Evolutionary conservation across 2,888 invertebrate genomes (phyloP).

Genomic region (Nemapogon koenigi): DNA sequence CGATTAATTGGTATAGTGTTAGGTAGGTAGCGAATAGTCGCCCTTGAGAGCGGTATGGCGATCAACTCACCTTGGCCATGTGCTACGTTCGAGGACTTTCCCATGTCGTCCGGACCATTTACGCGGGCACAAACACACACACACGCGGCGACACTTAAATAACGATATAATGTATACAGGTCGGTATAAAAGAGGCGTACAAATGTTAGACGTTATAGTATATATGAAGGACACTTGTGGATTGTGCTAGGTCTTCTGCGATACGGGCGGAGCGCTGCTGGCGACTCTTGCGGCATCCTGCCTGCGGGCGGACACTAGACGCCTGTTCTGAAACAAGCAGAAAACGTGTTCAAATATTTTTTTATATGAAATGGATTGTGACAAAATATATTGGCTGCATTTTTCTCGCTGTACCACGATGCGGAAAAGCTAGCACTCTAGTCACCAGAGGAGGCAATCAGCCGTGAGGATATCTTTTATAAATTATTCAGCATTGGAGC

Average conservation of each 20-base stretch:
- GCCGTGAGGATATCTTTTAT: too few relatives aligned
- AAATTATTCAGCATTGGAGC: too few relatives aligned
- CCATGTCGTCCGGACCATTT: conserved; percentile 65
- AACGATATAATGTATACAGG: conserved; percentile 49
- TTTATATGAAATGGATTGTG: too few relatives aligned
- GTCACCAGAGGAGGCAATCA: too few relatives aligned
- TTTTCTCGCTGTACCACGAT: too few relatives aligned
- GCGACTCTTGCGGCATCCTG: conserved; percentile 64
- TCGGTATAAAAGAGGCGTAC: conserved; percentile 60
- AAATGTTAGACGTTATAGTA: conserved; percentile 59
- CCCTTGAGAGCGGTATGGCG: conserved; percentile 34
- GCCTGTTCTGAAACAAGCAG: conserved; percentile 47
- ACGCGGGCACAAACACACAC: conserved; percentile 51
- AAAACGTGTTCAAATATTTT: too few relatives aligned
- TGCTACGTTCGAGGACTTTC: conserved; percentile 66
- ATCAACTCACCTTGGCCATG: conserved; percentile 61
- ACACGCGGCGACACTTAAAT: conserved; percentile 45
- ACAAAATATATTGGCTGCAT: too few relatives aligned
- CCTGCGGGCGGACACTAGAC: conserved; percentile 26
- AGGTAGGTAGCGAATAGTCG: conserved; percentile 13
- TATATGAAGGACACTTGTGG: conserved; percentile 55
- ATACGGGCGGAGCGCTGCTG: conserved; percentile 53
- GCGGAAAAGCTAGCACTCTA: too few relatives aligned
- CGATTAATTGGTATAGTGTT: too few relatives aligned
- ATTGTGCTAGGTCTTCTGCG: conserved; percentile 51